phyloP scores from a whole-genome alignment of 2,113 vertebrate genomes.

The Cercocebus atys region DNA sequence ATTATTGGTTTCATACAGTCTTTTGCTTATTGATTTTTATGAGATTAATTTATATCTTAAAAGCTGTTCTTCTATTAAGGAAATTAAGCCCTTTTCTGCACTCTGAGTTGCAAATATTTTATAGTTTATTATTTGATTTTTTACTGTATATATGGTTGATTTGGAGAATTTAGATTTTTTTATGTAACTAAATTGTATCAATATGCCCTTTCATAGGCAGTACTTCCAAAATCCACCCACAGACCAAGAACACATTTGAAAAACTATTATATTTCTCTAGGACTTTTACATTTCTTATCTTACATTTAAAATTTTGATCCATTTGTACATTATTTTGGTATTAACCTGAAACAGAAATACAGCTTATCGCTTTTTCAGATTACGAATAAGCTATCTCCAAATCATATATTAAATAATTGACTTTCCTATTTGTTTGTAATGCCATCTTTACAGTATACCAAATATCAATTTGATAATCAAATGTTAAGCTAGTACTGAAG shows the following conservation, averaged over 20 bases:
- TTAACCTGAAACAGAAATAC: not conserved
- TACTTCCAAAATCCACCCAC: not conserved
- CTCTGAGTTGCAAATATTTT: not conserved
- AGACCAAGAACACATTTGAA: not conserved
- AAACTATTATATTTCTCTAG: not conserved
- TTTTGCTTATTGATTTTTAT: not conserved
- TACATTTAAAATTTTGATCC: constrained; percentile 3
- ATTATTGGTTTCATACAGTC: not conserved
- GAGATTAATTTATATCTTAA: not conserved
- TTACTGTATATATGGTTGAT: not conserved
- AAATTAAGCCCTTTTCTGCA: not conserved
- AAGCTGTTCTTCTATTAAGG: not conserved
- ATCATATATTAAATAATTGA: not conserved
- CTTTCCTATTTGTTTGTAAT: not conserved
- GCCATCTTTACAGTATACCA: not conserved
- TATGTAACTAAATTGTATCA: not conserved
- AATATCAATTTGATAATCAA: not conserved
- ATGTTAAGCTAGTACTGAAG: not conserved
- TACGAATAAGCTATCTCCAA: not conserved
- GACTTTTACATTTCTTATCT: not conserved
- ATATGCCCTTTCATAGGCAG: not conserved
- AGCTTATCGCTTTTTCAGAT: not conserved
- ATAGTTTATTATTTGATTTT: not conserved
- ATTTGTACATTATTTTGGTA: not conserved
- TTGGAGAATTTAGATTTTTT: not conserved